phyloP scores from a whole-genome alignment of 2,113 vertebrate genomes.

The Amblyopsis rosae region DNA sequence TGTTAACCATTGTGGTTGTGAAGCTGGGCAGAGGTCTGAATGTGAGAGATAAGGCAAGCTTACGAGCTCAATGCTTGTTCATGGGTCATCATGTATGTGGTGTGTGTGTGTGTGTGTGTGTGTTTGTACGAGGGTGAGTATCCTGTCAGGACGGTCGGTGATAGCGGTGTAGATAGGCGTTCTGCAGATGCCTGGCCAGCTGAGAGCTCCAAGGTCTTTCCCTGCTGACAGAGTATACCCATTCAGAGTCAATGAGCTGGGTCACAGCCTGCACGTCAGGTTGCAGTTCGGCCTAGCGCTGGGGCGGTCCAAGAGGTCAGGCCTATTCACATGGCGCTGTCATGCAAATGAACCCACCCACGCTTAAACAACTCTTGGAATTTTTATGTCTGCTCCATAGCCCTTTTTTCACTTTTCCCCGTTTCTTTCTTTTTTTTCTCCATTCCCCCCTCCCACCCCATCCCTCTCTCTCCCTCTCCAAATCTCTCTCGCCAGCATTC shows the following conservation, averaged over 20 bases:
- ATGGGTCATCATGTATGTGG: not conserved
- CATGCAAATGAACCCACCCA: conserved; percentile 97
- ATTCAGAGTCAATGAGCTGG: conserved; percentile 98
- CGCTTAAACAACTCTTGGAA: conserved; percentile 99
- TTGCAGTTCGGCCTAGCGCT: conserved; percentile 86
- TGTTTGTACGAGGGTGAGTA: not conserved
- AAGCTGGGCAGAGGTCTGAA: conserved; percentile 24
- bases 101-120: conserved; percentile 6
- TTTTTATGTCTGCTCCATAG: conserved; percentile 97
- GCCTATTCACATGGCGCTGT: conserved; percentile 90
- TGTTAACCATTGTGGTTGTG: conserved; percentile 30
- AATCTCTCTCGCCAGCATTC: conserved; percentile 79
- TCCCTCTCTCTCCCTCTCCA: conserved; percentile 54
- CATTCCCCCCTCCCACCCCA: conserved; percentile 28
- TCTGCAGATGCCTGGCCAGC: conserved; percentile 87
- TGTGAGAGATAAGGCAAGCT: conserved; percentile 46
- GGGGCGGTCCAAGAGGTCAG: conserved; percentile 95
- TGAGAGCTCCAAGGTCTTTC: conserved; percentile 84
- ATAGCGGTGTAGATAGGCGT: conserved; percentile 61
- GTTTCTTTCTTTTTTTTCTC: conserved; percentile 68
- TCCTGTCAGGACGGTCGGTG: conserved; percentile 2
- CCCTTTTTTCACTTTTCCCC: conserved; percentile 79
- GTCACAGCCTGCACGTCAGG: conserved; percentile 95
- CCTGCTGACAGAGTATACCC: conserved; percentile 95
- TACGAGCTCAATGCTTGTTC: conserved; percentile 28